Evolutionary conservation across 2,113 vertebrate genomes (phyloP).

Genomic region (Ceratotherium simum): DNA sequence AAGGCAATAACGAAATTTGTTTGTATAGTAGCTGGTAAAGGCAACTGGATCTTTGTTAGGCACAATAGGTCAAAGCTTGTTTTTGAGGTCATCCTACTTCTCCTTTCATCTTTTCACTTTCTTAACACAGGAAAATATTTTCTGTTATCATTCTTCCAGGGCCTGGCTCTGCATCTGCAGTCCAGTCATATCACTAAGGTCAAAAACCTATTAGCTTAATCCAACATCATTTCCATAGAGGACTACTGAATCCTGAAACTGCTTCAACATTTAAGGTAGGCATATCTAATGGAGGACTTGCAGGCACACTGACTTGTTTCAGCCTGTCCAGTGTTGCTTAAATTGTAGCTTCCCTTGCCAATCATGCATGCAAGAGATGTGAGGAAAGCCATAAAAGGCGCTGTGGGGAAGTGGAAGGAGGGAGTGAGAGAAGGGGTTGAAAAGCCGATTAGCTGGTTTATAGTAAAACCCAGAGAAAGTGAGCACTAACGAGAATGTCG

Average conservation of each 20-base stretch:
- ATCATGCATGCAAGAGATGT: constrained; percentile 7
- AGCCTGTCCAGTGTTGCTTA: background rate
- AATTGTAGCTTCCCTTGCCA: background rate
- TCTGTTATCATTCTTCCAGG: background rate
- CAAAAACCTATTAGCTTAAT: background rate
- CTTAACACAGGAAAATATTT: constrained; percentile 25
- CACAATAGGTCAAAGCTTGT: background rate
- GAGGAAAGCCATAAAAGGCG: background rate
- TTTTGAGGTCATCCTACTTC: background rate
- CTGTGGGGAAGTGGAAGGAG: background rate
- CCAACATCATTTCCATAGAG: background rate
- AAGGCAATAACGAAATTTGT: background rate
- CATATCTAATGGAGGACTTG: background rate
- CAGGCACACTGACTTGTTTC: background rate
- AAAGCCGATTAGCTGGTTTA: constrained; percentile 57
- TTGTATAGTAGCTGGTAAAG: background rate
- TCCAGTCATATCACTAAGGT: background rate
- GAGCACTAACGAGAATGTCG: constrained; percentile 14
- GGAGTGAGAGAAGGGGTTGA: background rate
- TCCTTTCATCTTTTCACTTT: background rate
- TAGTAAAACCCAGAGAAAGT: constrained; percentile 41
- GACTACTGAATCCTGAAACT: background rate
- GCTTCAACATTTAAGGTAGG: background rate
- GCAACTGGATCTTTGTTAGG: background rate
- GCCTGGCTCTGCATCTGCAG: background rate